Evolutionary conservation across 2,797 vertebrate genomes (phyloP).

Genomic region (Lophotriccus pileatus): DNA sequence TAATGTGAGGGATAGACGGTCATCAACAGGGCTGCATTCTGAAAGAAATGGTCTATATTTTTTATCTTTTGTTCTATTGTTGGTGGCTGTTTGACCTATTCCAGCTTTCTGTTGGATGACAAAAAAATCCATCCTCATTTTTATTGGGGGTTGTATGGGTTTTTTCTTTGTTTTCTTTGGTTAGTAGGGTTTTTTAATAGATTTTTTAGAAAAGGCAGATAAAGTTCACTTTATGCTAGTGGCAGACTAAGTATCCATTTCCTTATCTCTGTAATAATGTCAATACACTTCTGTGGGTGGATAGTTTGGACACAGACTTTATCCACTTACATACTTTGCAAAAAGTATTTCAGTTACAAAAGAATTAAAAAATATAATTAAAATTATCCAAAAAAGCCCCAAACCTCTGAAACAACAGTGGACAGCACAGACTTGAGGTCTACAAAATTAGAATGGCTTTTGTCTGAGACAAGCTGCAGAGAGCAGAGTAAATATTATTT

Average conservation of each 20-base stretch:
- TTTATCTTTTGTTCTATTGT: background rate
- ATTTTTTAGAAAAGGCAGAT: background rate
- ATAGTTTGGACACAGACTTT: slow-evolving; percentile 3
- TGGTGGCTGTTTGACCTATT: slow-evolving; percentile 1
- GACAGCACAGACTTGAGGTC: background rate
- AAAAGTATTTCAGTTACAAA: background rate
- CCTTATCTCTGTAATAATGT: slow-evolving; percentile 18
- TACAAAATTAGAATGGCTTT: background rate
- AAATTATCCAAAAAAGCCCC: background rate
- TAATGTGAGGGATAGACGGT: background rate
- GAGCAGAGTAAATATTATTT: background rate
- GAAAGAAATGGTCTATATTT: background rate
- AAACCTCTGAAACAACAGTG: background rate
- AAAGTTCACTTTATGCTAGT: slow-evolving; percentile 35
- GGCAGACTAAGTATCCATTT: slow-evolving; percentile 37
- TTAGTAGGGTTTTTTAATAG: background rate
- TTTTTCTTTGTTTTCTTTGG: background rate
- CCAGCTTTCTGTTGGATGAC: background rate
- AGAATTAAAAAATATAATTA: background rate
- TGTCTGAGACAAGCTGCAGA: background rate
- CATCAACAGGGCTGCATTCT: background rate
- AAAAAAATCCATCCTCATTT: background rate
- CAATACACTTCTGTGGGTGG: slow-evolving; percentile 17
- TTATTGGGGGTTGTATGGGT: background rate
- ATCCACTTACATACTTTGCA: slow-evolving; percentile 36